Conservation (phyloP, 2,888 invertebrate genomes). For the Caenorhabditis imperialis region DNA sequence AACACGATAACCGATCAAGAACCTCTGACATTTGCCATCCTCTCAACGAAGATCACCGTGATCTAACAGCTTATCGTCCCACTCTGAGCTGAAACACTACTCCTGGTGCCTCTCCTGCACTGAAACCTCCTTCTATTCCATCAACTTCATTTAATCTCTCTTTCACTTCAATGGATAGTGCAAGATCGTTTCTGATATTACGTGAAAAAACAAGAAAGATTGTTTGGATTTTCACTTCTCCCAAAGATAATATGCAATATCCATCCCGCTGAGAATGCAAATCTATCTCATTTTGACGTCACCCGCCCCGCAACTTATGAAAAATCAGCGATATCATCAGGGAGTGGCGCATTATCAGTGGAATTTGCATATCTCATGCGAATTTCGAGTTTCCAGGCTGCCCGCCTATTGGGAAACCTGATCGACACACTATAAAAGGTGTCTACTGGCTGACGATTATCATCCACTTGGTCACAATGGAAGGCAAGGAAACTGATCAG, state of each 20-base stretch:
- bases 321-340: constrained; percentile 41
- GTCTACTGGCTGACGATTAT: constrained; percentile 21
- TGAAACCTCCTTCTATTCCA: too few species aligned
- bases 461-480: constrained; percentile 48
- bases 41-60: too few species aligned
- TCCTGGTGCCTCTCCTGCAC: too few species aligned
- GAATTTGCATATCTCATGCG: constrained; percentile 47
- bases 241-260: constrained; percentile 9
- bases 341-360: constrained; percentile 49
- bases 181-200: too few species aligned
- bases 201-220: too few species aligned
- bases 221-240: constrained; percentile 14
- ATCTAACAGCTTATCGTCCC: too few species aligned
- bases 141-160: too few species aligned
- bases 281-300: constrained; percentile 40
- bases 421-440: constrained; percentile 28
- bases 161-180: too few species aligned
- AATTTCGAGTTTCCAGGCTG: constrained; percentile 38
- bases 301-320: constrained; percentile 25
- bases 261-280: constrained; percentile 2
- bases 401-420: constrained; percentile 42
- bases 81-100: too few species aligned
- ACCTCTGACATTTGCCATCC: too few species aligned
- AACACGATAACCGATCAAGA: too few species aligned
- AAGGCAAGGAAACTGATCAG: constrained; percentile 56